Base-by-base conservation (phyloP, 37 sponge, comb jelly and placozoan genomes). In the Oscarella lobularis region DNA sequence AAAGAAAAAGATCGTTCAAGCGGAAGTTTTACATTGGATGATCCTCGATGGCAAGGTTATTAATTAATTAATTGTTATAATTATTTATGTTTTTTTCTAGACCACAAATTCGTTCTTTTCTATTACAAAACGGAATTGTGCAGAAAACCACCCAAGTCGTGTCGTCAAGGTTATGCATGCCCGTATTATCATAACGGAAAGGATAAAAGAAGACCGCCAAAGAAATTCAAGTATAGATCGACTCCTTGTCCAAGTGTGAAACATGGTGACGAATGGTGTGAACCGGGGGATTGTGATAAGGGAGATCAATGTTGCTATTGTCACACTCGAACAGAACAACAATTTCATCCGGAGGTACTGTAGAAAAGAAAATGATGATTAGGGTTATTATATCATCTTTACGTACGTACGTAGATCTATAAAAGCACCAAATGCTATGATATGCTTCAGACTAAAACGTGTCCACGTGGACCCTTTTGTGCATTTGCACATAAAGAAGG, bases 401-500 rank as follows among this genome's bases (percentile, higher is more conserved):
- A 38, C 14, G 5, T 79, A 1, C 72, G 6, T 3, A 0, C 67
- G n/a, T 79, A 94, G 91, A 97, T 97, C 66, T 97, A 97, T 85
- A 97, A 97, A 78, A 87, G 89, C 37, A 93, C 94, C 33, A 90
- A 88, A 78, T 97, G 99, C 60, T 92, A 97, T 74, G 99, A 97
- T 84, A 86, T 97, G 37, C 94, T 92, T 77, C 91, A 93, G 75
- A 93, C 95, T 39, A 90, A 90, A 0, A 73, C 3, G 75, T 97
- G 99, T 70, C 99, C 99, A 0, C 82, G 99, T 35, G 99, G 94
- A 35, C 92, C 99, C 32, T 97, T 93, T 80, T 97, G 99, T 81
- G 99, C 99, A 3, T 97, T 97, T 81, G 94, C 99, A 30, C 99
- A 97, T 74, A 87, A 88, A 60, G 99, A 93, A 39, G 79, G 90